phyloP scores from a whole-genome alignment of 2,113 vertebrate genomes.

The Dolichotis patagonum region DNA sequence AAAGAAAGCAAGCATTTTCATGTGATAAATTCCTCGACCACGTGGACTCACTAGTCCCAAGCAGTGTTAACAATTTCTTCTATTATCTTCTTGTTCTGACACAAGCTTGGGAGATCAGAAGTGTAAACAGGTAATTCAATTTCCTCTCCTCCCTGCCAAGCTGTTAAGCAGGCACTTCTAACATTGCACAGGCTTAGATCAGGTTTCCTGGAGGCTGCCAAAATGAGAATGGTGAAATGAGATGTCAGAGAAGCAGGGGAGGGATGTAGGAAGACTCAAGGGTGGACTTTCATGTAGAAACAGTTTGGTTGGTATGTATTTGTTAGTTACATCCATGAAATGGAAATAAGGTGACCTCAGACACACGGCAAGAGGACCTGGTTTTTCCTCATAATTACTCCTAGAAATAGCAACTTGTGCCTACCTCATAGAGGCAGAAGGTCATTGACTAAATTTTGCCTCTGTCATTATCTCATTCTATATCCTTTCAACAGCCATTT shows the following conservation, averaged over 20 bases:
- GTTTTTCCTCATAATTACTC: background rate
- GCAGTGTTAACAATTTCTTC: conserved; percentile 83
- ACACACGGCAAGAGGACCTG: background rate
- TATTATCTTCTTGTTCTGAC: conserved; percentile 84
- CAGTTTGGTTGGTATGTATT: background rate
- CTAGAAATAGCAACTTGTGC: background rate
- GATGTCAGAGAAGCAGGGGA: background rate
- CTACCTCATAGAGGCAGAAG: background rate
- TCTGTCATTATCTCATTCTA: background rate
- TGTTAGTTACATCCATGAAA: background rate
- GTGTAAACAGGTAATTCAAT: conserved; percentile 86
- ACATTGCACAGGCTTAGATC: conserved; percentile 44
- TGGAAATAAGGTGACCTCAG: background rate
- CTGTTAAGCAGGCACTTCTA: conserved; percentile 60
- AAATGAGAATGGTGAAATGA: background rate
- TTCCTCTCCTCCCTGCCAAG: conserved; percentile 71
- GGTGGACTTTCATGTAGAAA: background rate
- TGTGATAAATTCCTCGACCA: conserved; percentile 25
- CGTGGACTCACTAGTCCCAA: conserved; percentile 76
- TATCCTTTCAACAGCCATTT: background rate
- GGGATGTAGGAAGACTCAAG: background rate
- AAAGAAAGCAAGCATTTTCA: conserved; percentile 57
- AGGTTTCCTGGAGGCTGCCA: conserved; percentile 11
- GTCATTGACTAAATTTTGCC: background rate
- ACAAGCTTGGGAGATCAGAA: conserved; percentile 84